Evolutionary conservation across 1,140 invertebrate species (phyloP).

Genomic region (Pseudobourletiella spinata): DNA sequence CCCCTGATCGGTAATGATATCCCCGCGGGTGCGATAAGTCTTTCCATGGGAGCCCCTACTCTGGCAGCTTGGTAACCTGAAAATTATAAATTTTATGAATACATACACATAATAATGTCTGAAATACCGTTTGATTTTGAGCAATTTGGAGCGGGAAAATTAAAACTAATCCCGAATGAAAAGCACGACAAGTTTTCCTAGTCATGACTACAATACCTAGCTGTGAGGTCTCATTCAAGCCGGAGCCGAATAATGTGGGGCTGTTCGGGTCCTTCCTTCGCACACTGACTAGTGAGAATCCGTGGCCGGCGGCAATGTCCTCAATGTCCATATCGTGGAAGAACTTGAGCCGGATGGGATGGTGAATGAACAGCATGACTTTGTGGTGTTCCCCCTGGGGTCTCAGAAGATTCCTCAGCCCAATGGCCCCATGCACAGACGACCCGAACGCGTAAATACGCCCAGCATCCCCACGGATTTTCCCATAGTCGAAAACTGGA

Average conservation of each 20-base stretch:
- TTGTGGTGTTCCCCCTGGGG: not conserved
- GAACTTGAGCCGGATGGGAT: slow-evolving; percentile 25
- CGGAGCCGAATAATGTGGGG: slow-evolving; percentile 71
- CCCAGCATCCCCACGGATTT: slow-evolving; percentile 1
- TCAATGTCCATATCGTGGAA: slow-evolving; percentile 42
- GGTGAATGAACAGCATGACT: not conserved
- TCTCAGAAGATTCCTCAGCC: slow-evolving; percentile 17
- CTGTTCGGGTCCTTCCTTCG: slow-evolving; percentile 49
- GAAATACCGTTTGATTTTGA: too few relatives aligned
- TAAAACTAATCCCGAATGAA: too few relatives aligned
- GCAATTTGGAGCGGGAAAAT: too few relatives aligned
- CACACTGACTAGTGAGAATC: slow-evolving; percentile 75
- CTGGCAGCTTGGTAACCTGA: slow-evolving; percentile 52
- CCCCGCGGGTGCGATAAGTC: slow-evolving; percentile 63
- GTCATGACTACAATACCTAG: slow-evolving; percentile 51
- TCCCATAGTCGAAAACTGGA: slow-evolving; percentile 30
- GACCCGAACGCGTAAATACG: slow-evolving; percentile 29
- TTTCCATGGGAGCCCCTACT: slow-evolving; percentile 55
- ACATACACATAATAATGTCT: not conserved
- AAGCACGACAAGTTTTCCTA: too few relatives aligned
- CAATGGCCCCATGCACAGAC: slow-evolving; percentile 20
- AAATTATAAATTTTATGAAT: slow-evolving; percentile 7
- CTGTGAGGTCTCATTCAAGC: slow-evolving; percentile 88
- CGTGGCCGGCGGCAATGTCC: slow-evolving; percentile 76
- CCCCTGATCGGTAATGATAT: slow-evolving; percentile 57